These are phyloP conservation scores for Mongoloraphidia duomilia DNA, from an alignment of 2,888 invertebrate genomes.

Conservation along the genomic window DNA sequence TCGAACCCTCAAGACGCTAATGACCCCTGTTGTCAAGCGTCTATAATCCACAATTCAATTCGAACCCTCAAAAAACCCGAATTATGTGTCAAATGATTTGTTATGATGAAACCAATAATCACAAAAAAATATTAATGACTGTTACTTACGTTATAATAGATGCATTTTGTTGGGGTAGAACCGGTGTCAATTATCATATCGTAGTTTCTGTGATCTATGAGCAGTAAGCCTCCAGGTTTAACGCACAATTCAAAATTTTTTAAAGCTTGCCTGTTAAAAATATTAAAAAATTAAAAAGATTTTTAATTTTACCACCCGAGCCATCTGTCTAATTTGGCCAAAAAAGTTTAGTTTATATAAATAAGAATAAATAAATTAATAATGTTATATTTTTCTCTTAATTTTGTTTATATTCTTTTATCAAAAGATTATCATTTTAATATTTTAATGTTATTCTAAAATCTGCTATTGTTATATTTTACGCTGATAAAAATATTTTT, in stretches of 20 bases:
- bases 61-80: too few relatives aligned
- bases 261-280: conserved; percentile 43
- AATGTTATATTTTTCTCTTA: neutral
- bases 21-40: too few relatives aligned
- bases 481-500: too few relatives aligned
- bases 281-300: conserved; percentile 2
- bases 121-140: neutral
- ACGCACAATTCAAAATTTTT: conserved; percentile 68
- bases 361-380: neutral
- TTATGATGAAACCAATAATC: too few relatives aligned
- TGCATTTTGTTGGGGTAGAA: conserved; percentile 63
- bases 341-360: too few relatives aligned
- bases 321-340: neutral
- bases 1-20: too few relatives aligned
- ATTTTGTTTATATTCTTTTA: neutral
- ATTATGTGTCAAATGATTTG: too few relatives aligned
- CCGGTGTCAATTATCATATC: conserved; percentile 67
- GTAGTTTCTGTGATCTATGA: conserved; percentile 84
- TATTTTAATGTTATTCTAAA: neutral
- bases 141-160: conserved; percentile 74
- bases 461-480: too few relatives aligned
- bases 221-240: conserved; percentile 68
- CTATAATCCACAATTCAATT: too few relatives aligned
- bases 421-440: neutral
- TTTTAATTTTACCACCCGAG: too few relatives aligned